A percentile compares a stretch with the other conserved stretches of the same genome.
These are phyloP conservation scores for Drosophila stalkeri DNA, from an alignment of 2,888 invertebrate genomes.

Conservation along the genomic window DNA sequence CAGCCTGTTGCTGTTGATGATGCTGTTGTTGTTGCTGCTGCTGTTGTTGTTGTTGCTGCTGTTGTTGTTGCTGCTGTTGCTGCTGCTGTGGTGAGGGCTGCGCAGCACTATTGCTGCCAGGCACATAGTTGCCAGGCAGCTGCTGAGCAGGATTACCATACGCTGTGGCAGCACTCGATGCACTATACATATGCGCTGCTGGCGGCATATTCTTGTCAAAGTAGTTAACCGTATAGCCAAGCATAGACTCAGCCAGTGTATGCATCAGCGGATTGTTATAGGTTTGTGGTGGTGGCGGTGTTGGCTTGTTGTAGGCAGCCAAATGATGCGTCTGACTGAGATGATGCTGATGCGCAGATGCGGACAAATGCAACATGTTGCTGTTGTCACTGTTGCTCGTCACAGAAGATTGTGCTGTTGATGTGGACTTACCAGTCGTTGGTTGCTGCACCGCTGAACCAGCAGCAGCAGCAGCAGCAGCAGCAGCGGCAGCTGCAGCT, in stretches of 20 bases:
- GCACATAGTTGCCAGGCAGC: constrained; percentile 71
- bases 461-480: constrained; percentile 35
- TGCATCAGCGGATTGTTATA: constrained; percentile 83
- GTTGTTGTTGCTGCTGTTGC: constrained; percentile 43
- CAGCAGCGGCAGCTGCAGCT: constrained; percentile 12
- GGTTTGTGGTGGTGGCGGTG: constrained; percentile 80
- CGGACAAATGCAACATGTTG: constrained; percentile 72
- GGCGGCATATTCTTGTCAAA: constrained; percentile 88
- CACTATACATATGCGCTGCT: constrained; percentile 87
- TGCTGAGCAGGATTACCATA: constrained; percentile 80
- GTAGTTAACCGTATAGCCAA: constrained; percentile 84
- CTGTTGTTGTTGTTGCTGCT: constrained; percentile 45
- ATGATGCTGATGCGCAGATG: constrained; percentile 74
- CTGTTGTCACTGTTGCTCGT: constrained; percentile 49
- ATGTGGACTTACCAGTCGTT: constrained; percentile 41
- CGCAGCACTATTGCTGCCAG: constrained; percentile 59
- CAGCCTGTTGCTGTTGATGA: neutral
- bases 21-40: constrained; percentile 41
- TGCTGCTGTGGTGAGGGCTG: constrained; percentile 37
- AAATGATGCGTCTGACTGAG: constrained; percentile 82
- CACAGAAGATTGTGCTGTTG: constrained; percentile 52
- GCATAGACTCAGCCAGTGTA: constrained; percentile 80
- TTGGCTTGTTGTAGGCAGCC: constrained; percentile 82
- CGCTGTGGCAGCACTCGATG: constrained; percentile 66
- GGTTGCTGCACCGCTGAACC: constrained; percentile 53